phyloP scores from a whole-genome alignment of 2,888 invertebrate genomes.

The Eristalinus aeneus region DNA sequence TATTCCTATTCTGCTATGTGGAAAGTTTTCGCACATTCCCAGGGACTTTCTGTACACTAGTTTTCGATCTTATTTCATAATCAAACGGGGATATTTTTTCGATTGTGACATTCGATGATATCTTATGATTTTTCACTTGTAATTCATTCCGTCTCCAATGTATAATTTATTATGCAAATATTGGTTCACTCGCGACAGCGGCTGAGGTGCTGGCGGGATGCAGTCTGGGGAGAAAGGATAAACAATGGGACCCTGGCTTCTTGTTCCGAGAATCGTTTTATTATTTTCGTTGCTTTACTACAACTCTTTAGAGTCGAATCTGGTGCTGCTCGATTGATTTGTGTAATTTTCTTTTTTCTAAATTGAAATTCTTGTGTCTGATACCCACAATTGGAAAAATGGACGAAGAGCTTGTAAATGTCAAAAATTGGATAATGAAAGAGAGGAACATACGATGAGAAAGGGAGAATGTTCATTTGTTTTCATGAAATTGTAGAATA shows the following conservation, averaged over 20 bases:
- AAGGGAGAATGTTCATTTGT: conserved; percentile 53
- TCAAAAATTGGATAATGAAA: conserved; percentile 47
- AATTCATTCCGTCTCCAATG: conserved; percentile 47
- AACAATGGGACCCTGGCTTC: not conserved
- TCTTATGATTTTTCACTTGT: conserved; percentile 60
- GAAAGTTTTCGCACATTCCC: conserved; percentile 20
- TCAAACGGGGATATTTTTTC: conserved; percentile 23
- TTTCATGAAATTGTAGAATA: conserved; percentile 45
- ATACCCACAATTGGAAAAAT: conserved; percentile 55
- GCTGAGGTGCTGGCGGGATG: conserved; percentile 1
- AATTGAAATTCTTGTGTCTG: conserved; percentile 33
- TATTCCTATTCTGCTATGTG: conserved; percentile 1
- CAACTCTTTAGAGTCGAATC: not conserved
- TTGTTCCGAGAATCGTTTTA: not conserved
- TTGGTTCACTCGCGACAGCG: conserved; percentile 44
- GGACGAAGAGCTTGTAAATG: conserved; percentile 60
- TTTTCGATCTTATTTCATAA: conserved; percentile 45
- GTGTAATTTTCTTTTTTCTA: conserved; percentile 45
- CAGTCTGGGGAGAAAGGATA: not conserved
- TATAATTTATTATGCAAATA: conserved; percentile 69
- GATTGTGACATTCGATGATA: conserved; percentile 13
- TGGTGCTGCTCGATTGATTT: conserved; percentile 27
- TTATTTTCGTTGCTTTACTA: not conserved
- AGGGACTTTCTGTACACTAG: conserved; percentile 28
- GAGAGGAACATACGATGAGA: conserved; percentile 47